A percentile compares a stretch with the other conserved stretches of the same genome.
phyloP scores from a whole-genome alignment of 2,113 vertebrate genomes.

The Rutilus rutilus region DNA sequence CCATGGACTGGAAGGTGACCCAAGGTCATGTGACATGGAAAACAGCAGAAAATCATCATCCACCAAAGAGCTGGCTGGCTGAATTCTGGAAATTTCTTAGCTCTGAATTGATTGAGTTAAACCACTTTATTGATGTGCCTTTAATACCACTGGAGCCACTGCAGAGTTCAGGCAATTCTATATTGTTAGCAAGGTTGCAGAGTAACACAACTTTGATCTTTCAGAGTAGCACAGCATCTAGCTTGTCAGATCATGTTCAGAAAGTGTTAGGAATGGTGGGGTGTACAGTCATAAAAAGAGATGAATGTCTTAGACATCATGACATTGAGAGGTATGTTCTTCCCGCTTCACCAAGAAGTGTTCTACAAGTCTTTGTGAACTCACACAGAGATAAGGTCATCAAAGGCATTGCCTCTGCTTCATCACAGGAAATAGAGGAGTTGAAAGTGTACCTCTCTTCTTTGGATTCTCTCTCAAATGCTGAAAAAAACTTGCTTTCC shows the following conservation, averaged over 20 bases:
- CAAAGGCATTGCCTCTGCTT: constrained; percentile 52
- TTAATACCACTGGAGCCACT: constrained; percentile 75
- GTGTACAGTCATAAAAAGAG: constrained; percentile 73
- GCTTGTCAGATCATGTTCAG: constrained; percentile 69
- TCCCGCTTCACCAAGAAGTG: constrained; percentile 72
- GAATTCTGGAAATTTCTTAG: constrained; percentile 82
- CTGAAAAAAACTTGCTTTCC: constrained; percentile 67
- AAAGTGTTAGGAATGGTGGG: constrained; percentile 72
- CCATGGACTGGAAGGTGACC: constrained; percentile 70
- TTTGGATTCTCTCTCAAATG: constrained; percentile 64
- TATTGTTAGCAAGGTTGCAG: constrained; percentile 72
- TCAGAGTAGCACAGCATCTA: constrained; percentile 65
- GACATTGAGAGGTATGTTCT: constrained; percentile 77
- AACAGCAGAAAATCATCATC: constrained; percentile 61
- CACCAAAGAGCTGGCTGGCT: constrained; percentile 78
- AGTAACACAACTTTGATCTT: constrained; percentile 74
- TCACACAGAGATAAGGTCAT: constrained; percentile 60
- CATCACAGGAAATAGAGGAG: constrained; percentile 52
- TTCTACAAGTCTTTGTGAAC: constrained; percentile 73
- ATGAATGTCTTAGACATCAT: constrained; percentile 72
- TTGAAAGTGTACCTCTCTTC: constrained; percentile 74
- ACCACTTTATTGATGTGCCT: constrained; percentile 72
- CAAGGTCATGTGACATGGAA: constrained; percentile 71
- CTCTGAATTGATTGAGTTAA: constrained; percentile 66
- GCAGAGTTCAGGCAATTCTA: constrained; percentile 34